A percentile compares a stretch with the other conserved stretches of the same genome.
Conservation (phyloP, 2,888 invertebrate genomes). For the Drosophila parthenogenetica region DNA sequence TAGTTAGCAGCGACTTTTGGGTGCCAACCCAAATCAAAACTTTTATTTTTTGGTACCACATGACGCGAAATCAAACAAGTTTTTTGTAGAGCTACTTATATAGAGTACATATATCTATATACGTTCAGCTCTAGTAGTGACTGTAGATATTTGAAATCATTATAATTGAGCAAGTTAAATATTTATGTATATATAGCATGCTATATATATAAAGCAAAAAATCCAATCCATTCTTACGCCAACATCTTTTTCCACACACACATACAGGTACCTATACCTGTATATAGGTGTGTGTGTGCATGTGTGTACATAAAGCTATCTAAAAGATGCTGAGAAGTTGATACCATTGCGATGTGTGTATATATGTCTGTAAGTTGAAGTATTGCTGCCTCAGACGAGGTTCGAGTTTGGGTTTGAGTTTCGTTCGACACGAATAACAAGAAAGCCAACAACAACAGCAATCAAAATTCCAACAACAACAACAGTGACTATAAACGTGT, state of each 20-base stretch:
- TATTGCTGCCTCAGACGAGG: constrained; percentile 61
- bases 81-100: constrained; percentile 38
- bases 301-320: constrained; percentile 57
- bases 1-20: constrained; percentile 46
- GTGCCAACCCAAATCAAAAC: constrained; percentile 16
- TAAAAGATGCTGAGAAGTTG: constrained; percentile 73
- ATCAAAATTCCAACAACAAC: not conserved
- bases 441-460: constrained; percentile 31
- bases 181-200: not conserved
- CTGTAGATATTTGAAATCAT: constrained; percentile 56
- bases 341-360: constrained; percentile 64
- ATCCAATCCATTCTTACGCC: constrained; percentile 55
- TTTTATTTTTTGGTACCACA: constrained; percentile 14
- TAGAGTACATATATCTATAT: not conserved
- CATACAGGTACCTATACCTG: constrained; percentile 7
- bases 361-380: constrained; percentile 71
- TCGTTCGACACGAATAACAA: constrained; percentile 52
- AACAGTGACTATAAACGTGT: constrained; percentile 57
- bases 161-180: constrained; percentile 58
- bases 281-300: not conserved
- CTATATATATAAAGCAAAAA: constrained; percentile 5
- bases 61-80: constrained; percentile 59
- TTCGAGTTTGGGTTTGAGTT: constrained; percentile 34
- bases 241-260: constrained; percentile 51
- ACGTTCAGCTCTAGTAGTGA: not conserved